Evolutionary conservation across 2,888 invertebrate species (phyloP).

Genomic region (Drosophila nigricruria): DNA sequence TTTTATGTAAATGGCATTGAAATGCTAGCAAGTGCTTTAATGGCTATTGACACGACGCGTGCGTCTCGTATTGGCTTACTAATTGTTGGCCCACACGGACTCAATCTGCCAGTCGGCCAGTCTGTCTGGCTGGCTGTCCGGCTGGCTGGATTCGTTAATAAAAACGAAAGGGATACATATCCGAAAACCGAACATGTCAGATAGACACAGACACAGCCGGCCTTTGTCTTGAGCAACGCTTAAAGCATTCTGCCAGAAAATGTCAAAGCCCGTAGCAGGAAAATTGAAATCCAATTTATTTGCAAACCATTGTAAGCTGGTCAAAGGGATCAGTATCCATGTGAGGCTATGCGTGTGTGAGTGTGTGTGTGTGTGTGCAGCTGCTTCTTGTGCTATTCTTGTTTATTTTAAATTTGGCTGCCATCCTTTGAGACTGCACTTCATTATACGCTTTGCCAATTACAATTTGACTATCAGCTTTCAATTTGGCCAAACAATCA

Average conservation of each 20-base stretch:
- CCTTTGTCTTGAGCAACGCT: conserved; percentile 46
- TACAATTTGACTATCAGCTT: conserved; percentile 52
- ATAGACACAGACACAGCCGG: conserved; percentile 1
- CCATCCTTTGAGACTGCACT: conserved; percentile 56
- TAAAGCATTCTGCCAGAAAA: conserved; percentile 44
- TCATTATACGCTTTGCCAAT: conserved; percentile 66
- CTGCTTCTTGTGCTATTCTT: conserved; percentile 19
- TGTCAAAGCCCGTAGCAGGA: conserved; percentile 46
- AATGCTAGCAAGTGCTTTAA: conserved; percentile 34
- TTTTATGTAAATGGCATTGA: conserved; percentile 56
- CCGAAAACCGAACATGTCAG: conserved; percentile 1
- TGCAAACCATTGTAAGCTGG: conserved; percentile 58
- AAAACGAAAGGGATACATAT: conserved; percentile 12
- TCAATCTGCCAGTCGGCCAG: neutral
- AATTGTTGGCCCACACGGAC: conserved; percentile 42
- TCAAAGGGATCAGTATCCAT: conserved; percentile 56
- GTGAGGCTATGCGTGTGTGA: conserved; percentile 21
- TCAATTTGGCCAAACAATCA: conserved; percentile 19
- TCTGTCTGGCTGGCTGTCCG: conserved; percentile 1
- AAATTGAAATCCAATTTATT: conserved; percentile 74
- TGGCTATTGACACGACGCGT: conserved; percentile 38
- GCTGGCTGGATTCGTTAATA: conserved; percentile 10
- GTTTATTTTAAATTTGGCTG: conserved; percentile 55
- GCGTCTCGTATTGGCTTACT: conserved; percentile 67
- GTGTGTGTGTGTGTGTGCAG: conserved; percentile 16